A percentile compares a stretch with the other conserved stretches of the same genome.
Evolutionary conservation across 2,113 vertebrate species (phyloP).

Genomic region (Maccullochella peelii): DNA sequence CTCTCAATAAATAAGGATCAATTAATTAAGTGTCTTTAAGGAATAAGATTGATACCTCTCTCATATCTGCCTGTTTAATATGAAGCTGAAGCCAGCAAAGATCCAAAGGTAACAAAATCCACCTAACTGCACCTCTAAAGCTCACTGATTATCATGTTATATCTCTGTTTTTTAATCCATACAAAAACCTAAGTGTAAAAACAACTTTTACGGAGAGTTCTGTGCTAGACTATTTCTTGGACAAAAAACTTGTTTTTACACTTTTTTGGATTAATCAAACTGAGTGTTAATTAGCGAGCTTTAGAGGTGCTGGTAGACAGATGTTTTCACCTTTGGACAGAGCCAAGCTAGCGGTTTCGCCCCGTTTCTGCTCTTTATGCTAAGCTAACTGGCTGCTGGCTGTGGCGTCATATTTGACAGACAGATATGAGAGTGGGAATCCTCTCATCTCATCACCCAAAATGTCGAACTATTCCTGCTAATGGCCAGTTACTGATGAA

Average conservation of each 20-base stretch:
- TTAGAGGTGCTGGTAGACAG: neutral
- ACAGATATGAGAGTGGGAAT: neutral
- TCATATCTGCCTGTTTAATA: too few relatives aligned
- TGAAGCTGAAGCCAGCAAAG: too few relatives aligned
- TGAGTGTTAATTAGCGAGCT: neutral
- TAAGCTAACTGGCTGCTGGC: neutral
- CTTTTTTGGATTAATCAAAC: neutral
- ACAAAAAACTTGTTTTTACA: neutral
- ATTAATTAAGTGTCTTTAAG: too few relatives aligned
- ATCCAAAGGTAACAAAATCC: too few relatives aligned
- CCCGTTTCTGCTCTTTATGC: neutral
- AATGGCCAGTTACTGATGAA: neutral
- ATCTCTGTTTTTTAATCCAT: too few relatives aligned
- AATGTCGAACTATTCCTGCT: neutral
- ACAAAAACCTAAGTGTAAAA: neutral
- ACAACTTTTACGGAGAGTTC: neutral
- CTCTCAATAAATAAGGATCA: too few relatives aligned
- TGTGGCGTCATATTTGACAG: neutral
- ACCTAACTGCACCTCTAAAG: too few relatives aligned
- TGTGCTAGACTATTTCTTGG: neutral
- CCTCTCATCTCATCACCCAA: neutral
- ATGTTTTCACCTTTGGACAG: neutral
- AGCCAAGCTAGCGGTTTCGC: neutral
- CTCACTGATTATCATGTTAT: neutral
- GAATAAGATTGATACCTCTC: too few relatives aligned